Evolutionary conservation across 1,140 invertebrate genomes (phyloP), one percentile per base, ranked within the genome.

Genomic region (Temnothorax longispinosus): DNA sequence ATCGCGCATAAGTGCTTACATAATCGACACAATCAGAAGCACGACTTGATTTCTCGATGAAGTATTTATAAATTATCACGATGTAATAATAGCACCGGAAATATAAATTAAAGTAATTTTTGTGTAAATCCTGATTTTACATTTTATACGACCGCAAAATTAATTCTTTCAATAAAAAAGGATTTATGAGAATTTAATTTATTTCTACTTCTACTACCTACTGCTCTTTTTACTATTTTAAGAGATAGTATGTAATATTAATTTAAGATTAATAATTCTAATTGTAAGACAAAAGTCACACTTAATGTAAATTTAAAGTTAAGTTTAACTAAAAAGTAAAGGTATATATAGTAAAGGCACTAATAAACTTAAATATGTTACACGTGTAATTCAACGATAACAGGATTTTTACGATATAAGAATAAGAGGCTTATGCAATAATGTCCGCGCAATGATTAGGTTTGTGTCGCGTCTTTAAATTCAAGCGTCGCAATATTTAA

Each of bases 401-500:
- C 13, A 8, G 56, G 8, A 84, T 62, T 84, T 44, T 60, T 50
- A 15, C 18, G 5, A 27, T 72, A 58, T 32, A 44, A 47, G 58
- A 35, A 56, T 81, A 81, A 80, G 44, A 47, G 32, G 44, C 44
- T 80, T 18, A n/a, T 21, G 27, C 62, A 52, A 72, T 21, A 44
- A 81, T 56, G 27, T 11, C 32, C 11, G 54, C 32, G 41, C 6
- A 75, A 13, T 27, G 54, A 72, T 60, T 75, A 84, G 41, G 32
- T 60, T 74, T 41, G 18, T 5, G 27, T 56, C 21, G 13, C 50
- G 15, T 50, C n/a, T 84, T 32, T 50, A 56, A 74, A 84, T 60
- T 84, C 13, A 75, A 74, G 8, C 27, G 27, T 84, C 54, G 27
- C 44, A 50, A 75, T 5, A 35, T 38, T 84, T n/a, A 35, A 60